phyloP scores from a whole-genome alignment of 2,797 vertebrate genomes.

The Coracias cyanogaster region DNA sequence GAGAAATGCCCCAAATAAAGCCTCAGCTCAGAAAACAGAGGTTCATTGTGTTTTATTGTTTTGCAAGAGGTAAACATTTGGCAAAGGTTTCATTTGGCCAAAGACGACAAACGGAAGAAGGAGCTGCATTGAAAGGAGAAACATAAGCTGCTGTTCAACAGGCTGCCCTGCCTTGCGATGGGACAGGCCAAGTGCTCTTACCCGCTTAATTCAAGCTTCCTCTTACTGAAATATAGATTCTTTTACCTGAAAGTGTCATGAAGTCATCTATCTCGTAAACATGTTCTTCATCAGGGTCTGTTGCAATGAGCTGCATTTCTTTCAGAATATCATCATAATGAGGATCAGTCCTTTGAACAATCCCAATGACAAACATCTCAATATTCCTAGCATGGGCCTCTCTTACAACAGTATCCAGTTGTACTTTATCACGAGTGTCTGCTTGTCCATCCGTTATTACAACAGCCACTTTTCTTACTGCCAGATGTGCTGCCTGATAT shows the following conservation, averaged over 20 bases:
- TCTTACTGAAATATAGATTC: background rate
- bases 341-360: slow-evolving; percentile 80
- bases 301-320: slow-evolving; percentile 87
- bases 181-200: background rate
- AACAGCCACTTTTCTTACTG: slow-evolving; percentile 83
- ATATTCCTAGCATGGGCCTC: slow-evolving; percentile 71
- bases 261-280: slow-evolving; percentile 87
- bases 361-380: slow-evolving; percentile 87
- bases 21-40: background rate
- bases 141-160: background rate
- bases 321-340: slow-evolving; percentile 78
- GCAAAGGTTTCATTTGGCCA: background rate
- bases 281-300: slow-evolving; percentile 84
- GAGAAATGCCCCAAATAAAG: background rate
- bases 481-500: slow-evolving; percentile 76
- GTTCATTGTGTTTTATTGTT: background rate
- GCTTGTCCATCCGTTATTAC: slow-evolving; percentile 87
- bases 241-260: slow-evolving; percentile 73
- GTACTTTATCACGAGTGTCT: slow-evolving; percentile 78
- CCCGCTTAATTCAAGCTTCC: background rate
- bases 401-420: slow-evolving; percentile 73
- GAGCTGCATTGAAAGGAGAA: background rate
- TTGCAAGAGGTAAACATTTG: background rate
- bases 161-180: background rate
- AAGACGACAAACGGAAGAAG: background rate